Conservation (phyloP, 2,888 invertebrate species). For the Orthosia gothica region DNA sequence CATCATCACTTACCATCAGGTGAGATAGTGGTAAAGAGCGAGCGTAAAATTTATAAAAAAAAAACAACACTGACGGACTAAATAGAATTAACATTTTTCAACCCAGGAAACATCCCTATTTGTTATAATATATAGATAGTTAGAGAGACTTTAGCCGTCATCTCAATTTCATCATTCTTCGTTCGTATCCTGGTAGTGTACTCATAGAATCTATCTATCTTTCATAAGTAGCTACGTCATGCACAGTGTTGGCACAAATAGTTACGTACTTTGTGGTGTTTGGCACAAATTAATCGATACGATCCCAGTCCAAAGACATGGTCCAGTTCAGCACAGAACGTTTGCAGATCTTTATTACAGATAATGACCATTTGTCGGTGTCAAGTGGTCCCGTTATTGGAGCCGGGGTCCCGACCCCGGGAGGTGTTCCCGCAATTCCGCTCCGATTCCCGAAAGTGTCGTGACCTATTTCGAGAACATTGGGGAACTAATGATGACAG, state of each 20-base stretch:
- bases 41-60: too few relatives aligned
- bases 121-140: too few relatives aligned
- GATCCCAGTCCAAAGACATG: not conserved
- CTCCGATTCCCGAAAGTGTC: slow-evolving; percentile 21
- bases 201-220: not conserved
- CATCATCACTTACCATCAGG: too few relatives aligned
- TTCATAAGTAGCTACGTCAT: not conserved
- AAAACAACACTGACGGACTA: too few relatives aligned
- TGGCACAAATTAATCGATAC: slow-evolving; percentile 4
- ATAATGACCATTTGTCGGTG: slow-evolving; percentile 50
- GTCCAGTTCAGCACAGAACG: slow-evolving; percentile 9
- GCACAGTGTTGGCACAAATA: too few relatives aligned
- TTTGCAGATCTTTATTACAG: slow-evolving; percentile 26
- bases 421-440: slow-evolving; percentile 1
- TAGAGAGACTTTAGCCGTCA: too few relatives aligned
- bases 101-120: too few relatives aligned
- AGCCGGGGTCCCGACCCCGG: slow-evolving; percentile 21
- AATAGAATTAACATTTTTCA: too few relatives aligned
- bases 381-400: slow-evolving; percentile 33
- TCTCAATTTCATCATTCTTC: too few relatives aligned
- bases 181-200: too few relatives aligned
- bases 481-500: slow-evolving; percentile 44
- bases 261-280: too few relatives aligned
- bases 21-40: too few relatives aligned
- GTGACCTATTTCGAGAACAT: slow-evolving; percentile 49